phyloP scores from a whole-genome alignment of 2,888 invertebrate genomes.

The Oxystoma pomonae region DNA sequence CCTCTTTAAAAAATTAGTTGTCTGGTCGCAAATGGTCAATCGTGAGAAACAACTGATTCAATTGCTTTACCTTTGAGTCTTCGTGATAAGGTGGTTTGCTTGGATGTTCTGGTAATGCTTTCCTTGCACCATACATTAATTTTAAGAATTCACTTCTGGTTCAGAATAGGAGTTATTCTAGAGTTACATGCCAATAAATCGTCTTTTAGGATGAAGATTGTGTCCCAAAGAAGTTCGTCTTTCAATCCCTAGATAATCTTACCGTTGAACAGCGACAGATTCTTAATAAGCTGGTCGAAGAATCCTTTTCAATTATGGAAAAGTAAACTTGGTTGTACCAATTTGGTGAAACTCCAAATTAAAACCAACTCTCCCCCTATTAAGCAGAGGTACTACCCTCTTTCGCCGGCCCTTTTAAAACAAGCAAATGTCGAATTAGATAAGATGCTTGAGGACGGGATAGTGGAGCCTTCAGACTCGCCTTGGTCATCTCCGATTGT shows the following conservation, averaged over 20 bases:
- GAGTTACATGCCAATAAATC: not conserved
- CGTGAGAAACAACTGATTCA: not conserved
- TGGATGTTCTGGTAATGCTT: no score
- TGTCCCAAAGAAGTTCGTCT: no score
- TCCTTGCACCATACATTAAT: no score
- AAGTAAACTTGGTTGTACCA: conserved; percentile 14
- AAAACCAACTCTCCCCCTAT: conserved; percentile 19
- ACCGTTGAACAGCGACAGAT: no score
- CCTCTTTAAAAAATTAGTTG: not conserved
- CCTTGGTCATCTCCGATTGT: no score
- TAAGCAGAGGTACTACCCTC: conserved; percentile 23
- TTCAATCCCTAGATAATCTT: no score
- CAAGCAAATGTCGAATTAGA: no score
- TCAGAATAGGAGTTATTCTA: conserved; percentile 4
- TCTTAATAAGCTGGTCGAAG: no score
- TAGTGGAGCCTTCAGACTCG: no score
- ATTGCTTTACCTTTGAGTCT: not conserved
- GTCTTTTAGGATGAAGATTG: conserved; percentile 1
- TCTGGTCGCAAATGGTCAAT: conserved; percentile 8
- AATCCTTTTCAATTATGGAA: not conserved
- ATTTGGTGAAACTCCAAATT: conserved; percentile 18
- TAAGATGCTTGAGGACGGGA: no score
- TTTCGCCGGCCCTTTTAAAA: conserved; percentile 21
- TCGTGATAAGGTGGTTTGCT: not conserved
- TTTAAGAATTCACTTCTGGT: conserved; percentile 7